phyloP scores from a whole-genome alignment of 2,113 vertebrate genomes.

The Gobiocypris rarus region DNA sequence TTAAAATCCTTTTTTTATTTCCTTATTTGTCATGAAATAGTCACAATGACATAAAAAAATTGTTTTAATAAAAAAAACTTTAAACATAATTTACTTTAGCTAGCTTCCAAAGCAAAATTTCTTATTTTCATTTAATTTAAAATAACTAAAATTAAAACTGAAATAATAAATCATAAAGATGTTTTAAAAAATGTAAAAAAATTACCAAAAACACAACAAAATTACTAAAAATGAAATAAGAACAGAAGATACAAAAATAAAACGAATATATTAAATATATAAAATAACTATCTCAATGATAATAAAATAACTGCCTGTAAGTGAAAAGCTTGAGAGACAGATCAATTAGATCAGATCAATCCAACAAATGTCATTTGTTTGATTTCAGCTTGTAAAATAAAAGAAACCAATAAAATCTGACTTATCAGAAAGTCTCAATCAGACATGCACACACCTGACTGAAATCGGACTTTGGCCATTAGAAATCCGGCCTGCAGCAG shows the following conservation, averaged over 20 bases:
- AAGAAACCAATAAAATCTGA: neutral
- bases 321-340: neutral
- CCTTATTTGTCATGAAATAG: neutral
- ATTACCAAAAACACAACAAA: neutral
- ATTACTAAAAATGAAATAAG: neutral
- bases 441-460: conserved; percentile 80
- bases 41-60: no score
- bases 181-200: neutral
- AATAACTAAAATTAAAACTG: neutral
- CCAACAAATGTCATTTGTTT: neutral
- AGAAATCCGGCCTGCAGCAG: conserved; percentile 88
- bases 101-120: neutral
- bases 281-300: neutral
- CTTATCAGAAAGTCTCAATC: neutral
- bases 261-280: neutral
- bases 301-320: neutral
- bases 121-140: neutral
- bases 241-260: neutral
- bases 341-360: neutral
- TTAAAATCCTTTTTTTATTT: neutral
- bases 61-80: no score
- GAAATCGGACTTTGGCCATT: conserved; percentile 90
- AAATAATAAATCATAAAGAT: no score
- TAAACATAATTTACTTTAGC: no score
- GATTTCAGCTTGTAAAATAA: neutral